Evolutionary conservation across 2,888 invertebrate genomes (phyloP).

Genomic region (Caenorhabditis parvicauda): DNA sequence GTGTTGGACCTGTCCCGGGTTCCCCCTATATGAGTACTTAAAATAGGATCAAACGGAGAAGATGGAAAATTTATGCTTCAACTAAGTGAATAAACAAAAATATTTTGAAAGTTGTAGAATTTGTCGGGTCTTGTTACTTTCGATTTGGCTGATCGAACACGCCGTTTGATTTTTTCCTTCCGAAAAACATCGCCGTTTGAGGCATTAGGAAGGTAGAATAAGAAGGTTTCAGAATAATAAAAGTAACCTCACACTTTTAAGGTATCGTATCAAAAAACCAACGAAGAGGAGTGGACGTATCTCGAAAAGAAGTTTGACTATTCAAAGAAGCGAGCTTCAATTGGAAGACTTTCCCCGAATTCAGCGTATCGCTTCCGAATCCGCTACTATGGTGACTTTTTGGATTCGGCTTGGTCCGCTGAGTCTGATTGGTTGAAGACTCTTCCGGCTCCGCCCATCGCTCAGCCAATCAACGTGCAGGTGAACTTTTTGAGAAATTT

Average conservation of each 20-base stretch:
- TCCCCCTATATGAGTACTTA: background rate
- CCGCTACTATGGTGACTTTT: conserved; percentile 91
- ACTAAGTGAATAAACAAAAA: too few relatives aligned
- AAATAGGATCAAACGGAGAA: too few relatives aligned
- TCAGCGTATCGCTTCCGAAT: conserved; percentile 78
- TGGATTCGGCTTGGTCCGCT: conserved; percentile 85
- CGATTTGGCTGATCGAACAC: too few relatives aligned
- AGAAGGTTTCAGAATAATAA: too few relatives aligned
- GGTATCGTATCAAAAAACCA: conserved; percentile 52
- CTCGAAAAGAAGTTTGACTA: conserved; percentile 23
- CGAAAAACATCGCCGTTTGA: too few relatives aligned
- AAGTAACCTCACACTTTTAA: too few relatives aligned
- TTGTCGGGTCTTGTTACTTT: background rate
- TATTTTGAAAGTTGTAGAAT: too few relatives aligned
- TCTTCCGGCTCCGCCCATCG: conserved; percentile 84
- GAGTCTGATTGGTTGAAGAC: conserved; percentile 84
- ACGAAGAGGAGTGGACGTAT: conserved; percentile 49
- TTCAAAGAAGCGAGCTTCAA: conserved; percentile 14
- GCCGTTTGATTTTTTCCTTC: too few relatives aligned
- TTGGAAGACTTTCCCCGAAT: conserved; percentile 69
- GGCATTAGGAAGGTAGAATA: too few relatives aligned
- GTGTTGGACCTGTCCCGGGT: background rate
- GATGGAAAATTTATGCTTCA: too few relatives aligned
- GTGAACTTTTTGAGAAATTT: too few relatives aligned
- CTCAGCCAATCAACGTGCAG: conserved; percentile 75